Evolutionary conservation across 2,888 invertebrate genomes (phyloP).

Genomic region (Latrodectus hesperus): DNA sequence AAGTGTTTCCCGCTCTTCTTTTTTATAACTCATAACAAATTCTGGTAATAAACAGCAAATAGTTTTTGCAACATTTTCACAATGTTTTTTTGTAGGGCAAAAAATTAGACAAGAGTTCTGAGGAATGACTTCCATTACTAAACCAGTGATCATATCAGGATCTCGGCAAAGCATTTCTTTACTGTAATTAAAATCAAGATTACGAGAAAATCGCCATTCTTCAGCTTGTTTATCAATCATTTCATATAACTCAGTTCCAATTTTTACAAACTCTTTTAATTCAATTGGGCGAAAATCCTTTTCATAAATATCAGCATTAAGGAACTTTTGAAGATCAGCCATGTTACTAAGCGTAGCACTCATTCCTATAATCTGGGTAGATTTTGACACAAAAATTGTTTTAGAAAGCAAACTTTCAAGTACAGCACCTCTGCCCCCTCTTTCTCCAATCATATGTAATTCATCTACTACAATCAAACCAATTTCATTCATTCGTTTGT

Average conservation of each 20-base stretch:
- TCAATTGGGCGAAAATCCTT: constrained; percentile 89
- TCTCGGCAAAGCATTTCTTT: constrained; percentile 77
- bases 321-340: constrained; percentile 84
- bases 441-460: constrained; percentile 91
- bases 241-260: constrained; percentile 80
- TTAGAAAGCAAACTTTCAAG: constrained; percentile 90
- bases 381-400: constrained; percentile 77
- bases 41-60: constrained; percentile 81
- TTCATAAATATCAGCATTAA: constrained; percentile 86
- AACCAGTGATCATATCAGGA: constrained; percentile 86
- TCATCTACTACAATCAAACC: constrained; percentile 92
- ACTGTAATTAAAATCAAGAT: constrained; percentile 58
- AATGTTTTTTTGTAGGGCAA: constrained; percentile 93
- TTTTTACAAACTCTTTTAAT: constrained; percentile 82
- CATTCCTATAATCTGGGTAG: constrained; percentile 94
- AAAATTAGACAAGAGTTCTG: constrained; percentile 88
- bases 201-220: constrained; percentile 72
- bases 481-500: constrained; percentile 82
- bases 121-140: constrained; percentile 87
- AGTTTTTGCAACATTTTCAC: constrained; percentile 89
- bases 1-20: constrained; percentile 80
- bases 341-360: constrained; percentile 97
- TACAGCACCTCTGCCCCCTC: constrained; percentile 85
- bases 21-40: constrained; percentile 78
- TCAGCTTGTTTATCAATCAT: constrained; percentile 76